Percentiles rank a stretch among this genome's conserved stretches.
These are phyloP conservation scores for Labia minor DNA, from an alignment of 2,888 invertebrate genomes.

Conservation along the genomic window DNA sequence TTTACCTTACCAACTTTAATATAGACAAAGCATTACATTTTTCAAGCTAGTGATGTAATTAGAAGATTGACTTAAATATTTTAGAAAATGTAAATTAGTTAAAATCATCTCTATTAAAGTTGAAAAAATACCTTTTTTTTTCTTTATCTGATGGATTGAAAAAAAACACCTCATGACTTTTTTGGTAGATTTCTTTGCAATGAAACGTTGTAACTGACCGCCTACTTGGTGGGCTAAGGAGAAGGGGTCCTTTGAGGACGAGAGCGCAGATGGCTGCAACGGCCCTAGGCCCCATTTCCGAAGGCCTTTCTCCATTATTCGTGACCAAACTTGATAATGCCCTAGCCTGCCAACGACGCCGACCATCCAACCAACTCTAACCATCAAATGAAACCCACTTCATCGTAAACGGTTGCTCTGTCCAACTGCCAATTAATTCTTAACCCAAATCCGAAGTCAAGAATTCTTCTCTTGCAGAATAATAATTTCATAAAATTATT, in stretches of 20 bases:
- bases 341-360: background rate
- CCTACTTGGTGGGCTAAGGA: background rate
- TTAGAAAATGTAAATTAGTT: no score
- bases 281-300: constrained; percentile 4
- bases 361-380: background rate
- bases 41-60: no score
- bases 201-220: no score
- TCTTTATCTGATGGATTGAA: no score
- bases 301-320: constrained; percentile 13
- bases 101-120: no score
- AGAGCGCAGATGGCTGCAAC: background rate
- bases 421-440: constrained; percentile 6
- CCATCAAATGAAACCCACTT: background rate
- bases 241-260: background rate
- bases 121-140: no score
- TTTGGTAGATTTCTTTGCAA: no score
- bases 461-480: background rate
- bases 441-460: constrained; percentile 1
- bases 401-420: background rate
- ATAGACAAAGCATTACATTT: no score
- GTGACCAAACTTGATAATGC: constrained; percentile 13
- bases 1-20: no score
- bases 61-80: no score
- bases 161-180: no score
- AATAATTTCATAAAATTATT: background rate